A percentile compares a stretch with the other conserved stretches of the same genome.
phyloP scores from a whole-genome alignment of 2,113 vertebrate genomes.

The Columbina picui region DNA sequence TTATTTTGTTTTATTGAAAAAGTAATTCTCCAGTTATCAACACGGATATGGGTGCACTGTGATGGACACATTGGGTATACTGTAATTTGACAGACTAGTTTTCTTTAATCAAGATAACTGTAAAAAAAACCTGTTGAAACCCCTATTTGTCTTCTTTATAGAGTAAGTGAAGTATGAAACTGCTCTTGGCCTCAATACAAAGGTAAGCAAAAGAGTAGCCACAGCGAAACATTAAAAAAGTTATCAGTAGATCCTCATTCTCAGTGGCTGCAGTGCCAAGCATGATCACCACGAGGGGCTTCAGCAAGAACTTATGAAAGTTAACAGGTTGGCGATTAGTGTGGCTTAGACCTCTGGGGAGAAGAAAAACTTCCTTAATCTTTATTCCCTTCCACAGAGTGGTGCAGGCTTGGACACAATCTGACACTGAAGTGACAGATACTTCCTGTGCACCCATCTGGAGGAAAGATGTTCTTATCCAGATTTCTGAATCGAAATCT shows the following conservation, averaged over 20 bases:
- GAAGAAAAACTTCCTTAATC: neutral
- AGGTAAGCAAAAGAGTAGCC: neutral
- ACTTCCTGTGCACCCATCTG: conserved; percentile 35
- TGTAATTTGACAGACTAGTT: neutral
- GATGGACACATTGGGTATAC: neutral
- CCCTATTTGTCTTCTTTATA: neutral
- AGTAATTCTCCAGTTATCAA: neutral
- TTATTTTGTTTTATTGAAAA: neutral
- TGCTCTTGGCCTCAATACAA: neutral
- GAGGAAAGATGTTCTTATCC: conserved; percentile 6
- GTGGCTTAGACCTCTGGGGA: neutral
- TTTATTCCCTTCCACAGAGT: neutral
- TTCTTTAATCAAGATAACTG: neutral
- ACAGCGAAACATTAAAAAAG: neutral
- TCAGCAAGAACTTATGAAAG: neutral
- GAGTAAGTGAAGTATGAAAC: neutral
- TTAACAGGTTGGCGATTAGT: neutral
- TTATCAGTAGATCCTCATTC: neutral
- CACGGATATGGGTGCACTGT: neutral
- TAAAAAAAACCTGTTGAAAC: neutral
- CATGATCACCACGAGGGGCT: neutral
- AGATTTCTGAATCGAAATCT: neutral
- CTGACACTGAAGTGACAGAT: neutral
- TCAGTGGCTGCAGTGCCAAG: neutral
- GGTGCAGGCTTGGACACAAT: neutral